Conservation (phyloP, 2,113 vertebrate species). For the Chloroceryle aenea region DNA sequence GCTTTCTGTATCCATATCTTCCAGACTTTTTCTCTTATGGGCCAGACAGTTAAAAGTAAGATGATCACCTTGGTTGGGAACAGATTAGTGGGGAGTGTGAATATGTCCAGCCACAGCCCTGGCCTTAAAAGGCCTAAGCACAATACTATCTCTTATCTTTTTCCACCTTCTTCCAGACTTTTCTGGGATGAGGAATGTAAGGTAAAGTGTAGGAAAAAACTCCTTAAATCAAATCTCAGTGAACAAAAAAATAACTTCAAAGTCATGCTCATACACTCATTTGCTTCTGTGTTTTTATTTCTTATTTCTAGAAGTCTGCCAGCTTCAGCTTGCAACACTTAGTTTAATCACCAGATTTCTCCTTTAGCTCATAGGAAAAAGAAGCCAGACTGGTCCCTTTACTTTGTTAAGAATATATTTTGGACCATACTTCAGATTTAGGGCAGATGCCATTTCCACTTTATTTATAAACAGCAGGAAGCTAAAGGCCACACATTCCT, state of each 20-base stretch:
- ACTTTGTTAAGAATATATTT: not conserved
- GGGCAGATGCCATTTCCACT: not conserved
- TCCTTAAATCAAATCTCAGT: not conserved
- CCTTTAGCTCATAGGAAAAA: not conserved
- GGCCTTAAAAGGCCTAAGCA: not conserved
- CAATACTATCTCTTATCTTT: not conserved
- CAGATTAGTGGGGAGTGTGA: not conserved
- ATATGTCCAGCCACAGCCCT: not conserved
- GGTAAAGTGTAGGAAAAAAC: not conserved
- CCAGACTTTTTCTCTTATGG: not conserved
- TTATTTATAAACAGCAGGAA: not conserved
- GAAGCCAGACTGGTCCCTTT: not conserved
- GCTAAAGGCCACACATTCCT: not conserved
- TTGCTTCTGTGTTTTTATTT: not conserved
- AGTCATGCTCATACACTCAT: not conserved
- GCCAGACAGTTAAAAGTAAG: not conserved
- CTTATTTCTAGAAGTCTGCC: not conserved
- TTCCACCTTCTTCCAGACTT: not conserved
- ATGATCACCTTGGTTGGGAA: not conserved
- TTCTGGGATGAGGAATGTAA: not conserved
- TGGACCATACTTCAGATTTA: not conserved
- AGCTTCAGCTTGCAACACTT: not conserved
- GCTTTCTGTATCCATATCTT: not conserved
- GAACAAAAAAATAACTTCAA: not conserved
- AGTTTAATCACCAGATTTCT: not conserved